Conservation (phyloP, 2,113 vertebrate genomes). For the Hippocampus zosterae region DNA sequence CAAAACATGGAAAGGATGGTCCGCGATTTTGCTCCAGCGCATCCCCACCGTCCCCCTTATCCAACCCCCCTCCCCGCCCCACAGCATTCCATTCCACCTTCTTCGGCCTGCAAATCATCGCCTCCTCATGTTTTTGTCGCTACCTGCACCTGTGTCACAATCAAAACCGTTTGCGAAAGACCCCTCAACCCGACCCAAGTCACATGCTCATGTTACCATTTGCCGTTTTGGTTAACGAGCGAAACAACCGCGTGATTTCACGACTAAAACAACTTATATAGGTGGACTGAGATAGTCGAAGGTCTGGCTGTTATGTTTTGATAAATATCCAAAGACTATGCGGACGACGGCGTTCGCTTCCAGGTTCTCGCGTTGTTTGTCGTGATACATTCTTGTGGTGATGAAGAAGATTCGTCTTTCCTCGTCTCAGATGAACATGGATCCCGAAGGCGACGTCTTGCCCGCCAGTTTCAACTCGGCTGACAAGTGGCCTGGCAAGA, state of each 20-base stretch:
- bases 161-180: constrained; percentile 39
- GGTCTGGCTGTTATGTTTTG: too few species aligned
- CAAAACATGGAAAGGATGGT: constrained; percentile 38
- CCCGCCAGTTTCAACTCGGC: constrained; percentile 83
- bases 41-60: not conserved
- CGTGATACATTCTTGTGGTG: too few species aligned
- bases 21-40: not conserved
- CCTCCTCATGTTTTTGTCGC: constrained; percentile 16
- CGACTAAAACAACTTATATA: too few species aligned
- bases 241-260: too few species aligned
- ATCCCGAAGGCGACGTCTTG: constrained; percentile 71
- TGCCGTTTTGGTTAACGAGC: too few species aligned
- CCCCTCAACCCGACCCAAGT: not conserved
- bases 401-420: too few species aligned
- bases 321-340: too few species aligned
- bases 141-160: constrained; percentile 51
- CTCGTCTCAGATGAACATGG: constrained; percentile 80
- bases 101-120: constrained; percentile 10
- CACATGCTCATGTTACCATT: too few species aligned
- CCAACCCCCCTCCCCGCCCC: not conserved
- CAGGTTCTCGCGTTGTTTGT: too few species aligned
- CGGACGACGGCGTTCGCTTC: too few species aligned
- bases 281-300: too few species aligned
- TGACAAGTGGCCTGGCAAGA: constrained; percentile 88
- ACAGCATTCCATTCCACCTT: not conserved